Evolutionary conservation across 2,113 vertebrate genomes (phyloP).

Genomic region (Spea bombifrons): DNA sequence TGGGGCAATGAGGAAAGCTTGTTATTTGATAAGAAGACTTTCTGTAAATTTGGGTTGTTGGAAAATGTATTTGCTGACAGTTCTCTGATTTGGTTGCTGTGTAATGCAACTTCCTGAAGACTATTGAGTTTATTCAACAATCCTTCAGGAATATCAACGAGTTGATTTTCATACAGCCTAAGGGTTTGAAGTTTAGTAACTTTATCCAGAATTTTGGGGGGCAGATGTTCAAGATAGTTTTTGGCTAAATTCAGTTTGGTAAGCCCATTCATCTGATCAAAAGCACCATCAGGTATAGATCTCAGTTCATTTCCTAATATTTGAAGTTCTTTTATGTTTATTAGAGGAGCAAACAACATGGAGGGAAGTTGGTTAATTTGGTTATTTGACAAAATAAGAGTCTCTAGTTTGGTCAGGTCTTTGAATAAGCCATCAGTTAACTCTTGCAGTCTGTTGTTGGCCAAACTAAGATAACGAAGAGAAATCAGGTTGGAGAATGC

Average conservation of each 20-base stretch:
- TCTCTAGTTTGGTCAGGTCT: constrained; percentile 79
- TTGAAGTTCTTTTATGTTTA: constrained; percentile 70
- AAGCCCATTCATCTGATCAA: constrained; percentile 72
- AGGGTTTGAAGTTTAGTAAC: constrained; percentile 73
- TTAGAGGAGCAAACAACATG: constrained; percentile 61
- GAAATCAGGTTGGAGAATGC: constrained; percentile 64
- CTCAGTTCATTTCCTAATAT: constrained; percentile 66
- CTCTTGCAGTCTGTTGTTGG: constrained; percentile 68
- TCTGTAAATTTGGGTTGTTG: constrained; percentile 72
- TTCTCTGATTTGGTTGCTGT: constrained; percentile 76
- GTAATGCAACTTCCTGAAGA: constrained; percentile 77
- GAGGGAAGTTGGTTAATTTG: constrained; percentile 64
- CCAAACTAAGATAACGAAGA: constrained; percentile 71
- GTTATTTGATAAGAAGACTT: constrained; percentile 85
- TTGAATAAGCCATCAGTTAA: constrained; percentile 70
- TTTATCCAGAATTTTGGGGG: constrained; percentile 65
- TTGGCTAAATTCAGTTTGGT: constrained; percentile 71
- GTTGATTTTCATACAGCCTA: constrained; percentile 76
- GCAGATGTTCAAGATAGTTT: constrained; percentile 72
- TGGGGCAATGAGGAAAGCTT: constrained; percentile 69
- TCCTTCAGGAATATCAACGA: constrained; percentile 68
- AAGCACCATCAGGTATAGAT: constrained; percentile 66
- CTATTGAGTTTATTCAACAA: constrained; percentile 65
- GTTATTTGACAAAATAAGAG: constrained; percentile 77
- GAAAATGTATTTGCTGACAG: constrained; percentile 73